Base-by-base conservation (phyloP, 2,888 invertebrate species). In the Leucophenga maculata region DNA sequence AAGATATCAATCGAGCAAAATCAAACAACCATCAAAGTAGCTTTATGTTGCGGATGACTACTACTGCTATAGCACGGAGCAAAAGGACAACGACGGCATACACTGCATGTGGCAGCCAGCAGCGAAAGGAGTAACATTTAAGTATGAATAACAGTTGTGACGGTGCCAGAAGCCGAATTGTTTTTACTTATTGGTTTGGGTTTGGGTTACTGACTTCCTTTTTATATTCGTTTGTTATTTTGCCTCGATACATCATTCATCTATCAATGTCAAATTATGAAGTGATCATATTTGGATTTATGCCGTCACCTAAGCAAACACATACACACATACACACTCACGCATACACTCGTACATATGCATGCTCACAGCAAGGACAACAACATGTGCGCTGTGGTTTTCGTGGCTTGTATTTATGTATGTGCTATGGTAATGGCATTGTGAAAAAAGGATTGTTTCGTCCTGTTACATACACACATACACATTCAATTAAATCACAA, bases 211-310 rank as follows among this genome's bases (percentile, higher is more conserved):
- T 75, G 69, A 59, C 65, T 18, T 65, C 69, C 64, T 83, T 83
- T 78, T 67, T 69, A 44, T 13, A 66, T 68, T 70, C 72, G 65
- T 67, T 72, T 69, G 65, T 54, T 73, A 68, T 65, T 67, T 46
- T 32, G 57, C 22, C 67, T 70, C 62, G 68, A 73, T 74, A 77
- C 76, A 79, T 82, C 84, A 86, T 87, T 87, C 87, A 87, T 87
- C 87, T 83, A 87, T 87, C 87, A 87, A 88, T 85, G 87, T 88
- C 87, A 88, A 85, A 88, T 87, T 87, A 88, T 87, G 88, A 87
- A 87, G 88, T 87, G 87, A 88, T 87, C 88, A 88, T 87, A 88
- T 88, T 87, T 83, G 86, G 86, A 86, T 87, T 87, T 87, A 85
- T 86, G 84, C 84, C 83, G 76, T 83, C 78, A 72, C 68, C 39